A percentile compares a stretch with the other conserved stretches of the same genome.
These are phyloP conservation scores for Azemiops feae DNA, from an alignment of 2,113 vertebrate species.

Conservation along the genomic window DNA sequence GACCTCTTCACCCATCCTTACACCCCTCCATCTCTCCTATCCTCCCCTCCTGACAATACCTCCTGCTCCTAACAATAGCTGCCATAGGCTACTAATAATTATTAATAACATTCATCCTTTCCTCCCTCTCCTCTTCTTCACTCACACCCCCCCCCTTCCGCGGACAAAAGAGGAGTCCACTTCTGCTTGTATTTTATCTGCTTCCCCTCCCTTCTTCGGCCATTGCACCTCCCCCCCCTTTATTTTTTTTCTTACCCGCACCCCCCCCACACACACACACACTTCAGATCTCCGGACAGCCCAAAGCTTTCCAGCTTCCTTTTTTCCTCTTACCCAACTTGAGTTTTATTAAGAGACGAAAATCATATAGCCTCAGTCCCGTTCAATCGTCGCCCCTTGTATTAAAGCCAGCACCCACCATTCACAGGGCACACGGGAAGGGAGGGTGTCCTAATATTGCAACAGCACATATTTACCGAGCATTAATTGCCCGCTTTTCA, in stretches of 20 bases:
- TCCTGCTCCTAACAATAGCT: constrained; percentile 13
- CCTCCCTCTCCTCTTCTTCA: neutral
- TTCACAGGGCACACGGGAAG: neutral
- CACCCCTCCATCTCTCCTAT: neutral
- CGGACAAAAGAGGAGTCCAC: constrained; percentile 30
- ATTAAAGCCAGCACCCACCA: neutral
- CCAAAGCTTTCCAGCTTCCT: neutral
- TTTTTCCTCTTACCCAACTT: neutral
- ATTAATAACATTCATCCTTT: constrained; percentile 8
- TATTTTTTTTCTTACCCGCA: neutral
- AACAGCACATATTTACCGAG: neutral
- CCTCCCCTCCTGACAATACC: constrained; percentile 18
- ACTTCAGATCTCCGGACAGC: neutral
- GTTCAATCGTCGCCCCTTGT: neutral
- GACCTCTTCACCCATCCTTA: constrained; percentile 25
- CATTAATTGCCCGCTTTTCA: constrained; percentile 1
- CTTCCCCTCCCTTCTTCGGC: neutral
- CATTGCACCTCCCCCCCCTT: neutral
- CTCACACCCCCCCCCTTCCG: neutral
- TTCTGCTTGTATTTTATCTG: neutral
- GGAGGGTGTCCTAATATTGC: neutral
- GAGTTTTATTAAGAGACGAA: neutral
- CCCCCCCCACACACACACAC: neutral
- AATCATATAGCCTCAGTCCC: neutral
- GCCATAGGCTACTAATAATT: constrained; percentile 11